phyloP scores from a whole-genome alignment of 2,797 vertebrate genomes.

The Chiroxiphia lanceolata region DNA sequence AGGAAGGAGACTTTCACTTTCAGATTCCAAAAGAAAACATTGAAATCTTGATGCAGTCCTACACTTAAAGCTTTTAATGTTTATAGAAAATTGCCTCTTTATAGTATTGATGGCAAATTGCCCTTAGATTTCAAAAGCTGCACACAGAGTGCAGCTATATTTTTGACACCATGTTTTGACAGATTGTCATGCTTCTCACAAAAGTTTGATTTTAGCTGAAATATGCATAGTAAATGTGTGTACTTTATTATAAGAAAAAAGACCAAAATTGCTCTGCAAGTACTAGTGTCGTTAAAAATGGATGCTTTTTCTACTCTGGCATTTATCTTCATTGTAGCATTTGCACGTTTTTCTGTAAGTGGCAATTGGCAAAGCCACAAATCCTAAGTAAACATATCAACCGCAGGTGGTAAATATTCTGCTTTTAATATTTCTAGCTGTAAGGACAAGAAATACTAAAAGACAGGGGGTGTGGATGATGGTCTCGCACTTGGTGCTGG shows the following conservation, averaged over 20 bases:
- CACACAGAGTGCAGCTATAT: not conserved
- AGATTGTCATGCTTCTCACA: not conserved
- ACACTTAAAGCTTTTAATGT: slow-evolving; percentile 35
- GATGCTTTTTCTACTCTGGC: not conserved
- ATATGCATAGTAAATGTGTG: slow-evolving; percentile 22
- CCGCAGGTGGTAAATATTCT: not conserved
- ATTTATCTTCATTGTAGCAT: slow-evolving; percentile 21
- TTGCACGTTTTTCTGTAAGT: not conserved
- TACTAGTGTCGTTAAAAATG: not conserved
- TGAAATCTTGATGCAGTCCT: not conserved
- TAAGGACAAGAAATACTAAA: slow-evolving; percentile 1
- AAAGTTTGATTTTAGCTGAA: slow-evolving; percentile 49
- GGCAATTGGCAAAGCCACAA: slow-evolving; percentile 2
- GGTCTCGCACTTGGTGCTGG: not conserved
- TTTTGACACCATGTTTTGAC: slow-evolving; percentile 32
- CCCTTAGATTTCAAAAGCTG: slow-evolving; percentile 15
- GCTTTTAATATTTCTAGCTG: slow-evolving; percentile 3
- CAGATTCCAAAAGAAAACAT: not conserved
- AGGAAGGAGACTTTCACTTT: not conserved
- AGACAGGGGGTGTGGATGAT: not conserved
- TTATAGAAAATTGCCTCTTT: slow-evolving; percentile 50
- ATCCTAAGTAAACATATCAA: slow-evolving; percentile 6
- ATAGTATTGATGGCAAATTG: slow-evolving; percentile 28
- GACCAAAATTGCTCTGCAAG: not conserved
- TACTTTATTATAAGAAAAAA: not conserved